Evolutionary conservation across 2,113 vertebrate genomes (phyloP), one percentile per base, ranked within the genome.

Genomic region (Lasiurus cinereus): DNA sequence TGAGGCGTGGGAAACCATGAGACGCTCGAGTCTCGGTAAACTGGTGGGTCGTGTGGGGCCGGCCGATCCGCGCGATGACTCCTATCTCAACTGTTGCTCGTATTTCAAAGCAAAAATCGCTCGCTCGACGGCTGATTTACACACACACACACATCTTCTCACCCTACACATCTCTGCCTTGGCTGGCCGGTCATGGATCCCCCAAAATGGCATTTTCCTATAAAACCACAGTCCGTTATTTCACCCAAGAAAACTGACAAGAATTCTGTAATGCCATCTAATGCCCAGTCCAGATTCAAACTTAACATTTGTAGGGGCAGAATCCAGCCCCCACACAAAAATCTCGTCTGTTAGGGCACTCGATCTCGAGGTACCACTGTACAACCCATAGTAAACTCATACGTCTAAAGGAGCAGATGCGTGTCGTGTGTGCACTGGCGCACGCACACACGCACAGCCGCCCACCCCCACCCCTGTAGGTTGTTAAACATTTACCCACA

Each of bases 401-500:
- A 7, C 43, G 13, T 22, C 10, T 2, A 27, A 11, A 24, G 39
- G 43, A n/a, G n/a, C 8, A 13, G 43, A 48, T 29, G 21, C 36
- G 14, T 29, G 27, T 36, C 12, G 8, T 67, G 31, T 29, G 5
- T 46, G 21, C 16, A n/a, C 8, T 62, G 59, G 48, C 12, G 48
- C 3, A 16, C 50, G 15, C 50, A 27, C 22, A 78, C 6, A 5
- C 33, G n/a, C 16, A 27, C 52, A 48, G n/a, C 59, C 39, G 39
- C 21, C 43, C 11, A 6, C 12, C 69, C 39, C 33, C 62, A 62
- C 0, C 13, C 66, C 12, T 0, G 22, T 0, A 46, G 18, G 27
- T 10, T 14, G 43, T 70, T 90, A 90, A 94, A 94, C 36, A 84
- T 88, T 93, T 39, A 84, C 43, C 39, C 77, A 10, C 77, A 83